Conservation (phyloP, 2,113 vertebrate genomes). For the Galeopterus variegatus region DNA sequence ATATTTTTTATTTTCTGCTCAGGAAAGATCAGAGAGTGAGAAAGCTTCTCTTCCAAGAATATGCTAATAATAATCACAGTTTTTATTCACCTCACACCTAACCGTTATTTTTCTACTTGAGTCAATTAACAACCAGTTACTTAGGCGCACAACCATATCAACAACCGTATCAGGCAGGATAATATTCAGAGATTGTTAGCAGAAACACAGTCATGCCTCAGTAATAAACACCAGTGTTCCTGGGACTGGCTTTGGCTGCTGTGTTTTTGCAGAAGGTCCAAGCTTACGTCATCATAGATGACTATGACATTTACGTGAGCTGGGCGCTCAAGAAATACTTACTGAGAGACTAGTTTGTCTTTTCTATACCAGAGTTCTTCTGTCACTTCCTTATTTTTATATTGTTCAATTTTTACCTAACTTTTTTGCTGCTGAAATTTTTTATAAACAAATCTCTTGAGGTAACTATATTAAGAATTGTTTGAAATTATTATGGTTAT, state of each 20-base stretch:
- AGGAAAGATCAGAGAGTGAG: background rate
- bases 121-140: background rate
- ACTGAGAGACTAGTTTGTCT: background rate
- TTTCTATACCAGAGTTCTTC: background rate
- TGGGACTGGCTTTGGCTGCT: background rate
- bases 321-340: background rate
- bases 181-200: background rate
- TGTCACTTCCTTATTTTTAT: background rate
- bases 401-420: background rate
- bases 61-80: background rate
- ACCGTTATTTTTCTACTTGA: conserved; percentile 2
- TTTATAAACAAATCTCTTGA: background rate
- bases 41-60: background rate
- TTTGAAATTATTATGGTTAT: background rate
- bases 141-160: background rate
- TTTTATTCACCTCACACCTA: background rate
- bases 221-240: background rate
- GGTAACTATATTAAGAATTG: background rate
- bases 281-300: background rate
- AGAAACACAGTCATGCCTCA: background rate
- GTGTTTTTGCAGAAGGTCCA: background rate
- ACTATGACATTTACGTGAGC: background rate
- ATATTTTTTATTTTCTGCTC: background rate
- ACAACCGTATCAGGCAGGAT: background rate
- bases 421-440: background rate